These are phyloP conservation scores for Nixonia krombeini DNA, from an alignment of 1,140 invertebrate genomes.

Conservation along the genomic window DNA sequence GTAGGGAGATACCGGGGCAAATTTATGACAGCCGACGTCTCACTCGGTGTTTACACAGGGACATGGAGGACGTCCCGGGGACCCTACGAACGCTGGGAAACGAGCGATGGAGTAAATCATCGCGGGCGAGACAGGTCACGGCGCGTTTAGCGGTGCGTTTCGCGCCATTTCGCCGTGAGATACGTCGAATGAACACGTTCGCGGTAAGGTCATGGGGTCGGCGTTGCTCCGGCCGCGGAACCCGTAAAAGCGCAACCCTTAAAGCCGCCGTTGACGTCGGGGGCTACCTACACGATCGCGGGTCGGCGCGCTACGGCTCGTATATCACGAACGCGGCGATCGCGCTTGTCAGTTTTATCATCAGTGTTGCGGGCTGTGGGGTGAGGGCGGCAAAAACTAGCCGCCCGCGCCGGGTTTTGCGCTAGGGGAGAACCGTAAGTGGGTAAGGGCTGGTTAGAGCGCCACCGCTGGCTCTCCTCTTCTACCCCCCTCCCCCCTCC, in stretches of 20 bases:
- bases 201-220: slow-evolving; percentile 34
- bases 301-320: slow-evolving; percentile 14
- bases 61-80: too few relatives aligned
- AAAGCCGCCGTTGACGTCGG: slow-evolving; percentile 14
- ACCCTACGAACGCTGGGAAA: slow-evolving; percentile 34
- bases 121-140: slow-evolving; percentile 31
- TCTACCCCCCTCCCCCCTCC: neutral
- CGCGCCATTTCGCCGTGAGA: slow-evolving; percentile 37
- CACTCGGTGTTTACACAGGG: slow-evolving; percentile 27
- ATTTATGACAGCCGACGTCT: slow-evolving; percentile 39
- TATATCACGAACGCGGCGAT: slow-evolving; percentile 15
- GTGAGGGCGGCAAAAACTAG: neutral
- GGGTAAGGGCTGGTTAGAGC: neutral
- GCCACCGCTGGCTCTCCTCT: neutral
- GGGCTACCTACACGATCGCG: slow-evolving; percentile 8
- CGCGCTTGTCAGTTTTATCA: slow-evolving; percentile 12
- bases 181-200: slow-evolving; percentile 45
- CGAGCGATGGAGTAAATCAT: slow-evolving; percentile 40
- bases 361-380: too few relatives aligned
- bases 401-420: neutral
- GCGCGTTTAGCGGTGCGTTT: slow-evolving; percentile 36
- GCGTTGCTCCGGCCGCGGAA: slow-evolving; percentile 12
- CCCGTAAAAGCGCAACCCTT: slow-evolving; percentile 24
- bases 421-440: neutral
- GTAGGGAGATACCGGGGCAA: slow-evolving; percentile 26